Conservation (phyloP, 2,888 invertebrate genomes). For the Apoda limacodes region DNA sequence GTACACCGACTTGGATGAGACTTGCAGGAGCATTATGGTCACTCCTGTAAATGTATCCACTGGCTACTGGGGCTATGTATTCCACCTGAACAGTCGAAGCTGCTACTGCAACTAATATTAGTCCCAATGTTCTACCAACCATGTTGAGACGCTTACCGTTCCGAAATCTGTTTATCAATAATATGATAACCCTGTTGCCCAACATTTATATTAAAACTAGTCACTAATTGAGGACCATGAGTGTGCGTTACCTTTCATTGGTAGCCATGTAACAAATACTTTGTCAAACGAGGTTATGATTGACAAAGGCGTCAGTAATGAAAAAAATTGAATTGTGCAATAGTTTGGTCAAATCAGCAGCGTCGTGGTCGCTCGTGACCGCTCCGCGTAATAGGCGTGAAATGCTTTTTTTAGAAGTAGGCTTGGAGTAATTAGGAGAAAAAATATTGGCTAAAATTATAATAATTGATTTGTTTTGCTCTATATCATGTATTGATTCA, state of each 20-base stretch:
- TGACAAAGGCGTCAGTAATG: slow-evolving; percentile 53
- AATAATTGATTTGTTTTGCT: too few relatives aligned
- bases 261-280: slow-evolving; percentile 60
- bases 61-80: slow-evolving; percentile 55
- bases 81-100: slow-evolving; percentile 45
- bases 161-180: slow-evolving; percentile 47
- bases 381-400: slow-evolving; percentile 43
- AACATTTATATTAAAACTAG: slow-evolving; percentile 60
- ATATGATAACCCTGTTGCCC: slow-evolving; percentile 52
- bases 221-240: slow-evolving; percentile 51
- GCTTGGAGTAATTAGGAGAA: too few relatives aligned
- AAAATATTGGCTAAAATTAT: too few relatives aligned
- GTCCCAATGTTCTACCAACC: slow-evolving; percentile 34
- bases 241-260: slow-evolving; percentile 40
- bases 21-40: slow-evolving; percentile 60
- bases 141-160: slow-evolving; percentile 48
- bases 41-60: slow-evolving; percentile 66
- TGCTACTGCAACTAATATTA: slow-evolving; percentile 34
- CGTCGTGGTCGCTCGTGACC: slow-evolving; percentile 34
- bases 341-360: slow-evolving; percentile 27
- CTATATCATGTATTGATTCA: too few relatives aligned
- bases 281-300: slow-evolving; percentile 61
- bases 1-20: slow-evolving; percentile 49
- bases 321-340: slow-evolving; percentile 50
- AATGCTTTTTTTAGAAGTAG: slow-evolving; percentile 40